Base-by-base conservation (phyloP, 1,140 invertebrate species). In the Eriocheir sinensis region DNA sequence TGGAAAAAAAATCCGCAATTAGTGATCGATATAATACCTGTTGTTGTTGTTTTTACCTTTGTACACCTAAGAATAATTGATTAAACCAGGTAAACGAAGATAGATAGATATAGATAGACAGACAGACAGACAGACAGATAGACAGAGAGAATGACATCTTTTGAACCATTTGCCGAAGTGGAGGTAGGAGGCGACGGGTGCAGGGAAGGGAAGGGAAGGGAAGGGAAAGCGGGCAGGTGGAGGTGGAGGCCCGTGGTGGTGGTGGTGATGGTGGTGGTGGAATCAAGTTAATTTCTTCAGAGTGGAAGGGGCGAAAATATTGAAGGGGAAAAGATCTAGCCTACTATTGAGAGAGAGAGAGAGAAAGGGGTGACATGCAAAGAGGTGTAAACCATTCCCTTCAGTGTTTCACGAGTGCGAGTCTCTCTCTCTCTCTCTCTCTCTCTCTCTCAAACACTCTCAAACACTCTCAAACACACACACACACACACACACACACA, bases 361-460 rank as follows among this genome's bases (percentile, higher is more conserved):
- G n/a, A 72, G 60, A 21, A n/a, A 72, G 60, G n/a, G 60, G 27
- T 4, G 60, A 72, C 21, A 72, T 12, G 60, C 2, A 15, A 15
- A 15, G 44, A 48, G 44, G 44, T 21, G 27, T n/a, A 72, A 72
- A 21, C 60, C 60, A n/a, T 72, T n/a, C 60, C 27, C n/a, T 72
- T n/a, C 17, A n/a, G 27, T 72, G 27, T 72, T 72, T n/a, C 27
- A 72, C 21, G 60, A n/a, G 21, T 72, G 21, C n/a, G 21, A n/a
- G 21, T 72, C 60, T 72, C 60, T 72, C 60, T 72, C 60, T 72
- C 60, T 72, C 60, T 72, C 60, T 72, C 60, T 72, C 60, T 72
- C 60, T 72, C 48, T 72, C 60, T 72, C 60, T 72, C 60, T 72
- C 60, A n/a, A 21, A n/a, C 60, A n/a, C 60, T 72, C 60, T 72